Conservation (phyloP, 2,888 invertebrate species). For the Lepeophtheirus nordmannii region DNA sequence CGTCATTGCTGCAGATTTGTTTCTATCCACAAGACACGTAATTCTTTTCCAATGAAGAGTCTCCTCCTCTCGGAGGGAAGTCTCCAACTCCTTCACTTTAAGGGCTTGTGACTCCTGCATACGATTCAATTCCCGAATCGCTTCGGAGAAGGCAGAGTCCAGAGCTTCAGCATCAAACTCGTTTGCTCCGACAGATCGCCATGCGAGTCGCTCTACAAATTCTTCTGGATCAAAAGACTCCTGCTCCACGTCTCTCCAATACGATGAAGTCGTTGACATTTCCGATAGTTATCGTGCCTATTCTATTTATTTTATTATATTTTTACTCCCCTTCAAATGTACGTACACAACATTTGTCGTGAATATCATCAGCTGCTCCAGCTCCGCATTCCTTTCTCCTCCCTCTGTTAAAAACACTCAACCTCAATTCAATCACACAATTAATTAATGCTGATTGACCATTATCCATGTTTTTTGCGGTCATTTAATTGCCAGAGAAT, state of each 20-base stretch:
- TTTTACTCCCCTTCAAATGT: too few species aligned
- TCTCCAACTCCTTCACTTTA: conserved; percentile 67
- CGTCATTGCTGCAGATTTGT: conserved; percentile 63
- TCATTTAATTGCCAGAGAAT: too few species aligned
- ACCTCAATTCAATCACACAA: too few species aligned
- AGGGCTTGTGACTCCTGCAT: conserved; percentile 68
- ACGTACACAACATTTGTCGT: too few species aligned
- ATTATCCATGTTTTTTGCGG: too few species aligned
- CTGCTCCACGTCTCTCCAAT: conserved; percentile 37
- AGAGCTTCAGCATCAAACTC: conserved; percentile 70
- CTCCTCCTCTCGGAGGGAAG: conserved; percentile 63
- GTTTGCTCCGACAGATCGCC: conserved; percentile 56
- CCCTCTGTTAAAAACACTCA: too few species aligned
- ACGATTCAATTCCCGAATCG: conserved; percentile 53
- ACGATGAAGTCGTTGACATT: too few species aligned
- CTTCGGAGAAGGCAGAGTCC: conserved; percentile 79
- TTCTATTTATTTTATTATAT: too few species aligned
- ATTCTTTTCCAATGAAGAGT: conserved; percentile 63
- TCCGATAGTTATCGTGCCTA: too few species aligned
- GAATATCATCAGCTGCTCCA: too few species aligned
- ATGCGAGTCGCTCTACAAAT: conserved; percentile 89
- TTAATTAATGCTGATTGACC: too few species aligned
- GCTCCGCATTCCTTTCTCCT: too few species aligned
- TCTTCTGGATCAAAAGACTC: conserved; percentile 93
- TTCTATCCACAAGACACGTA: conserved; percentile 63